Percentiles rank a stretch among this genome's conserved stretches.
These are phyloP conservation scores for Eudemis profundana DNA, from an alignment of 2,888 invertebrate genomes.

Conservation along the genomic window DNA sequence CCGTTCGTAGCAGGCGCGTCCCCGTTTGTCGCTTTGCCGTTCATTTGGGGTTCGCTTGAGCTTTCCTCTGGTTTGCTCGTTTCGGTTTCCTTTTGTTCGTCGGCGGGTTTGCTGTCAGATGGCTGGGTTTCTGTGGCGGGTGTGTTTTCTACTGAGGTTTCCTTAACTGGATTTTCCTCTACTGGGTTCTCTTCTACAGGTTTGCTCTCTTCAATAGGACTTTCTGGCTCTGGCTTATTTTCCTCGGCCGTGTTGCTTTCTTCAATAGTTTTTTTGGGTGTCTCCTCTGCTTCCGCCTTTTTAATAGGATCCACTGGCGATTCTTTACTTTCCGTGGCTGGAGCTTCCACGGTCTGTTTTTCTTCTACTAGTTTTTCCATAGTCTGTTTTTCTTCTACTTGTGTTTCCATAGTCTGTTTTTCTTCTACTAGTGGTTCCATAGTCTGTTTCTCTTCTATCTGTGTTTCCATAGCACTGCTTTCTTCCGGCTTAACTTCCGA, in stretches of 20 bases:
- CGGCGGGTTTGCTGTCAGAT: constrained; percentile 46
- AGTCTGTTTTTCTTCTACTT: constrained; percentile 8
- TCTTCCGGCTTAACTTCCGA: constrained; percentile 49
- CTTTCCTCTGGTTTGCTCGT: constrained; percentile 48
- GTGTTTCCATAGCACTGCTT: constrained; percentile 46
- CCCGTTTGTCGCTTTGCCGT: constrained; percentile 73
- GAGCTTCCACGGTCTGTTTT: constrained; percentile 34
- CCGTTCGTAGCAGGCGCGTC: constrained; percentile 67
- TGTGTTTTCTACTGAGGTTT: constrained; percentile 44
- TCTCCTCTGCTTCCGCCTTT: background rate
- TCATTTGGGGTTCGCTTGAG: constrained; percentile 66
- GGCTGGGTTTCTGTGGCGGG: constrained; percentile 29
- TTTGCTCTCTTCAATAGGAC: constrained; percentile 44
- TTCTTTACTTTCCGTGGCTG: constrained; percentile 47
- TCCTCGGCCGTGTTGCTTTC: constrained; percentile 11
- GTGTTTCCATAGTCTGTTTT: constrained; percentile 35
- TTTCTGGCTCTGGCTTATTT: constrained; percentile 15
- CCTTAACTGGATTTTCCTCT: constrained; percentile 29
- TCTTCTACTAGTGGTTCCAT: constrained; percentile 32
- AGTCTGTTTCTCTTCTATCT: constrained; percentile 48
- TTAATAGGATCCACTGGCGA: constrained; percentile 16
- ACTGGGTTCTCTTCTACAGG: constrained; percentile 34
- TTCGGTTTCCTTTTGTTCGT: constrained; percentile 49
- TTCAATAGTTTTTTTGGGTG: constrained; percentile 3
- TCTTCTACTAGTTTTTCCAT: constrained; percentile 45